These are phyloP conservation scores for Corythornis cristatus DNA, from an alignment of 2,113 vertebrate genomes.

Conservation along the genomic window DNA sequence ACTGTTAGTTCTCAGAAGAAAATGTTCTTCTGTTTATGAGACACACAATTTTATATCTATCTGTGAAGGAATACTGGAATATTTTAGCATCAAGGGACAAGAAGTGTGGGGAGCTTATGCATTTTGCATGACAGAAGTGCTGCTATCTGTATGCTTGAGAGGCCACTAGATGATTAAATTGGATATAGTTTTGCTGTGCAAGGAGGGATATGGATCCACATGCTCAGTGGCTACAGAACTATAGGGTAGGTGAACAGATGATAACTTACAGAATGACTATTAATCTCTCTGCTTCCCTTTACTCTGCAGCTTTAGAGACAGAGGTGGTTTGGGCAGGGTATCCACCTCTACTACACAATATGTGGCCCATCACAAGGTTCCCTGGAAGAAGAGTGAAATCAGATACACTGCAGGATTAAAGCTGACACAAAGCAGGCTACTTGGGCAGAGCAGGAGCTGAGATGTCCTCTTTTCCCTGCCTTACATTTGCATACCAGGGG, in stretches of 20 bases:
- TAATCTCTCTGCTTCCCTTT: not conserved
- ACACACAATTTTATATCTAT: slow-evolving; percentile 25
- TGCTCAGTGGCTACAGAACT: not conserved
- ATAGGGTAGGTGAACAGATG: not conserved
- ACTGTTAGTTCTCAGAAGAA: slow-evolving; percentile 36
- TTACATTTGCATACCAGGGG: not conserved
- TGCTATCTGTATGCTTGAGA: slow-evolving; percentile 30
- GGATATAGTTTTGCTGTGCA: slow-evolving; percentile 1
- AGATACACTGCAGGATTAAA: not conserved
- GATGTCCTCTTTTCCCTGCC: not conserved
- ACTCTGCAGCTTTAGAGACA: not conserved
- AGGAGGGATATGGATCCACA: not conserved
- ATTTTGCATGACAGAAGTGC: slow-evolving; percentile 26
- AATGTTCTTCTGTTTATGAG: slow-evolving; percentile 29
- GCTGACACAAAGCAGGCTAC: not conserved
- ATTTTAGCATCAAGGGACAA: slow-evolving; percentile 48
- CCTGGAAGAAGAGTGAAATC: not conserved
- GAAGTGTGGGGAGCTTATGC: slow-evolving; percentile 48
- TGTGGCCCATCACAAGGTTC: not conserved
- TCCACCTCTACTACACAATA: not conserved
- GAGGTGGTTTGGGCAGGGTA: not conserved
- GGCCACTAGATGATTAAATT: slow-evolving; percentile 33
- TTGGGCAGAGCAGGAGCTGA: not conserved
- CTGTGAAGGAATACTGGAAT: slow-evolving; percentile 31
- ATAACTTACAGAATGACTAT: not conserved